Percentiles rank a stretch among this genome's conserved stretches.
Evolutionary conservation across 2,113 vertebrate species (phyloP).

Genomic region (Gasterosteus aculeatus): DNA sequence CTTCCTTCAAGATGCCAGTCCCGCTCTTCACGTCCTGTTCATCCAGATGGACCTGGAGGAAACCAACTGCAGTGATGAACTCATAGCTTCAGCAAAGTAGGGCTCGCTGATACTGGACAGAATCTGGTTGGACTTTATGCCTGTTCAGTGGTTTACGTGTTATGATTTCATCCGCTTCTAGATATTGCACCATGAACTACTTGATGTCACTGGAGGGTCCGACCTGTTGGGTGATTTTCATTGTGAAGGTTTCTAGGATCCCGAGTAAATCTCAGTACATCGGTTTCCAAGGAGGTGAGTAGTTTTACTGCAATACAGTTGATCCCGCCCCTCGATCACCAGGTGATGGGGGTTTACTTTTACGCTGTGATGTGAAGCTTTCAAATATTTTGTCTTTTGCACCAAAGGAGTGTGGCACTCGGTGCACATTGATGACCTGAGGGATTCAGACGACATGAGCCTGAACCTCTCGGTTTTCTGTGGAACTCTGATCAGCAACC

Average conservation of each 20-base stretch:
- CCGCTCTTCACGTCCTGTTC: conserved; percentile 65
- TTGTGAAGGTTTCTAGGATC: conserved; percentile 80
- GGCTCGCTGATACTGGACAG: neutral
- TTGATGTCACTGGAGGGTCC: conserved; percentile 57
- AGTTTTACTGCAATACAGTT: neutral
- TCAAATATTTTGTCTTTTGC: conserved; percentile 1
- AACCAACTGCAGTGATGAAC: conserved; percentile 75
- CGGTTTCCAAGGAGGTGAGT: conserved; percentile 82
- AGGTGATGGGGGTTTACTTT: neutral
- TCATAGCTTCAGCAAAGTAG: conserved; percentile 83
- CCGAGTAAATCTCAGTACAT: conserved; percentile 72
- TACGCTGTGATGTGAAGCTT: neutral
- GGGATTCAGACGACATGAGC: conserved; percentile 79
- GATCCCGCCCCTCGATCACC: neutral
- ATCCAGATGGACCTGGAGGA: conserved; percentile 83
- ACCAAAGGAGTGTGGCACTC: conserved; percentile 77
- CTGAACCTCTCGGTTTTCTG: conserved; percentile 75
- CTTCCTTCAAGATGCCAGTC: conserved; percentile 59
- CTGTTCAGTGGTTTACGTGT: neutral
- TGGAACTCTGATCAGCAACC: conserved; percentile 75
- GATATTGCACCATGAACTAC: conserved; percentile 82
- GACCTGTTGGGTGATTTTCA: conserved; percentile 74
- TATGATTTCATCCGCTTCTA: conserved; percentile 32
- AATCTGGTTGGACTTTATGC: neutral
- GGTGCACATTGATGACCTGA: conserved; percentile 80